A percentile compares a stretch with the other conserved stretches of the same genome.
Evolutionary conservation across 1,140 invertebrate species (phyloP).

Genomic region (Grapholita molesta): DNA sequence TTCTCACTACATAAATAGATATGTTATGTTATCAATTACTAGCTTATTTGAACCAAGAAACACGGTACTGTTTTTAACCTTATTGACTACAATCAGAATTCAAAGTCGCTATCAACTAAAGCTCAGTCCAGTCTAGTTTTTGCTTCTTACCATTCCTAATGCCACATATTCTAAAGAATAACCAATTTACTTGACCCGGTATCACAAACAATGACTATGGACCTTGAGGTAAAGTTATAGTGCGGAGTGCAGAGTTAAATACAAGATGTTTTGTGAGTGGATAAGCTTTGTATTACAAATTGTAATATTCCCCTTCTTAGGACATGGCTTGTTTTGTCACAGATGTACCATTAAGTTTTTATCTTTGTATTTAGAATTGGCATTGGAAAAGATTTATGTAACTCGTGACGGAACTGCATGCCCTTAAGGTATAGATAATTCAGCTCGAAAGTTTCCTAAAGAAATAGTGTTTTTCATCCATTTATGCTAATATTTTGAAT

Average conservation of each 20-base stretch:
- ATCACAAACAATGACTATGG: not conserved
- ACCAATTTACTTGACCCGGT: too few relatives aligned
- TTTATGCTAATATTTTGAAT: too few relatives aligned
- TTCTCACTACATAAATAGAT: too few relatives aligned
- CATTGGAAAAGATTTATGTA: not conserved
- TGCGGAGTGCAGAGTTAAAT: not conserved
- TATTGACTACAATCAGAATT: slow-evolving; percentile 1
- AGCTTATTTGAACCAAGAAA: too few relatives aligned
- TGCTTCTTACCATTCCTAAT: not conserved
- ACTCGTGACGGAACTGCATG: not conserved
- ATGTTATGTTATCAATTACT: too few relatives aligned
- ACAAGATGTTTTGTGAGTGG: not conserved
- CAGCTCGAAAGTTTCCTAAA: too few relatives aligned
- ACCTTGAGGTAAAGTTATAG: not conserved
- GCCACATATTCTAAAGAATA: too few relatives aligned
- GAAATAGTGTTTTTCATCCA: too few relatives aligned
- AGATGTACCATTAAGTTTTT: slow-evolving; percentile 1
- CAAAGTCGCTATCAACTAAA: not conserved
- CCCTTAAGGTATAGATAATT: too few relatives aligned
- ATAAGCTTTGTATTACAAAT: slow-evolving; percentile 10
- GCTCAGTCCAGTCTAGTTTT: not conserved
- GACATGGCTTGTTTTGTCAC: not conserved
- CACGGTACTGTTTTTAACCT: not conserved
- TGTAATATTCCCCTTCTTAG: not conserved
- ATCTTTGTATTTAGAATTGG: not conserved